These are phyloP conservation scores for Helleia helle DNA, from an alignment of 2,888 invertebrate genomes.

Conservation along the genomic window DNA sequence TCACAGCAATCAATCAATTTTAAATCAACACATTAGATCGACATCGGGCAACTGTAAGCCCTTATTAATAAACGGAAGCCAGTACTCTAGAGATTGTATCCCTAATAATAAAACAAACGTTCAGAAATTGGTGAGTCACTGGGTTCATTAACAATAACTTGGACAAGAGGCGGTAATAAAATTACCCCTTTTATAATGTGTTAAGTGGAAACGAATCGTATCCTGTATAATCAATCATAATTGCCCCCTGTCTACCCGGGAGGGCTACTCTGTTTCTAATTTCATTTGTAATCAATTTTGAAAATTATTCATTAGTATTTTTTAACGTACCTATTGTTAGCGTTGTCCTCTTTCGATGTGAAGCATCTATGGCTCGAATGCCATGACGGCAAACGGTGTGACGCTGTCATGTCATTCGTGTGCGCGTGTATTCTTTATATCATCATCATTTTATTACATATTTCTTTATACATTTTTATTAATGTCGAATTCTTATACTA, in stretches of 20 bases:
- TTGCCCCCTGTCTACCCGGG: constrained; percentile 41
- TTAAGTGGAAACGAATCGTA: constrained; percentile 70
- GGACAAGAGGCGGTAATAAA: constrained; percentile 60
- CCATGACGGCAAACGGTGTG: too few species aligned
- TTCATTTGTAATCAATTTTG: background rate
- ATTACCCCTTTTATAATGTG: constrained; percentile 65
- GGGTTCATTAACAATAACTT: constrained; percentile 63
- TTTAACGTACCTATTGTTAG: too few species aligned
- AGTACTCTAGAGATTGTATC: background rate
- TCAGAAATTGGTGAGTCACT: constrained; percentile 53
- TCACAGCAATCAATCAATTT: too few species aligned
- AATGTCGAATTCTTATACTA: too few species aligned
- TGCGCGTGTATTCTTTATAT: too few species aligned
- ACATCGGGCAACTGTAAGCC: background rate
- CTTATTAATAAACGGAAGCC: constrained; percentile 2
- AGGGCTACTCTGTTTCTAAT: constrained; percentile 3
- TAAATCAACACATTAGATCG: too few species aligned
- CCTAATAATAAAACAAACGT: constrained; percentile 20
- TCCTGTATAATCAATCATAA: constrained; percentile 68
- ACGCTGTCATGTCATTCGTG: too few species aligned
- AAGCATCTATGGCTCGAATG: too few species aligned
- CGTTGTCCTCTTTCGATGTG: too few species aligned
- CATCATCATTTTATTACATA: too few species aligned
- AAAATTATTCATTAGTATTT: background rate
- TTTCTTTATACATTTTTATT: too few species aligned